Base-by-base conservation (phyloP, 2,888 invertebrate species). In the Lasius fuliginosus region DNA sequence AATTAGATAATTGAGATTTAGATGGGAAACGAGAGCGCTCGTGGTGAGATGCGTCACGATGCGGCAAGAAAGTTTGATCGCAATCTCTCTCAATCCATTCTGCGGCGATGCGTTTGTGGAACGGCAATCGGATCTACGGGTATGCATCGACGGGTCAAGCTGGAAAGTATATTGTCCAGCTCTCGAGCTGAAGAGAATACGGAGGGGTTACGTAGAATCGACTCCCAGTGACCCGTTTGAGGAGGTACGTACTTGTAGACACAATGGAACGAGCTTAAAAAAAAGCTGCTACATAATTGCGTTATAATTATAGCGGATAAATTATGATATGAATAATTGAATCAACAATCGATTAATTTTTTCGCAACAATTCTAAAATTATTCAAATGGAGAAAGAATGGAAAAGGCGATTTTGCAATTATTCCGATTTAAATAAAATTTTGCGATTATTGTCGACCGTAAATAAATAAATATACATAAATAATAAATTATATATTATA, bases 1-100 rank as follows among this genome's bases (percentile, higher is more conserved):
- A 79, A 46, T 18, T 23, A 33, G 42, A 79, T 58, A 69, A 79
- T 79, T 60, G 58, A 46, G 60, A 71, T 79, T 71, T 56, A 12
- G 23, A 27, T 60, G 12, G 36, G 12, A 23, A 46, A 36, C 27
- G n/a, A 36, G 18, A 27, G 6, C 15, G 5, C 12, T 36, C n/a
- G 12, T 6, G 4, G n/a, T 53, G 6, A 18, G 8, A 53, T 53
- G 8, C 53, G 53, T n/a, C 53, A 27, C 40, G 36, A 65, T 64
- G 65, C 36, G 18, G 23, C 23, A 36, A 23, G 3, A 18, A 58
- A 40, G 30, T 12, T 11, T 58, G 46, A 40, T 23, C 23, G 49
- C 75, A 46, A 53, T 53, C 53, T n/a, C 42, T 60, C n/a, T 62
- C 62, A 15, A 79, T 68, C 8, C 9, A 12, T 53, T 65, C 53